These are phyloP conservation scores for Urocyon cinereoargenteus DNA, from an alignment of 2,797 vertebrate species.

Conservation along the genomic window DNA sequence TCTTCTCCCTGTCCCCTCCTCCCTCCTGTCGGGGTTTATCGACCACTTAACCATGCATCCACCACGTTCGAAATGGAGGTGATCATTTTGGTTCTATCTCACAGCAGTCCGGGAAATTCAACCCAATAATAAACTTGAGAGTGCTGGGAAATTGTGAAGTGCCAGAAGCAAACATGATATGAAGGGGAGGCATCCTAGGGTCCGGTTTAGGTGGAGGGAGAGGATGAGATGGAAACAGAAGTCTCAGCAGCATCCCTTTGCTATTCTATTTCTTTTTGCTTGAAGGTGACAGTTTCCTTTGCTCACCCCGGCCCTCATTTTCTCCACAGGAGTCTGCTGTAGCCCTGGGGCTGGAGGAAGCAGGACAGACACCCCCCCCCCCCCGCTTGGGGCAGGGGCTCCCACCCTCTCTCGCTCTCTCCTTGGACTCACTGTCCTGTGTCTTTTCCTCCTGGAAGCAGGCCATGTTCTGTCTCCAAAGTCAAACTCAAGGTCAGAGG, in stretches of 20 bases:
- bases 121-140: not conserved
- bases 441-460: not conserved
- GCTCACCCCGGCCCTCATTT: not conserved
- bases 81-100: not conserved
- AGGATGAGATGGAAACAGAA: not conserved
- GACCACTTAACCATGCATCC: not conserved
- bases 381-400: accelerated
- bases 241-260: not conserved
- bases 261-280: not conserved
- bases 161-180: not conserved
- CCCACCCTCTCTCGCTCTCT: not conserved
- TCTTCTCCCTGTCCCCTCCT: not conserved
- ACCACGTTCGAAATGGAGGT: not conserved
- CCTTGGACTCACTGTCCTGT: not conserved
- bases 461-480: not conserved
- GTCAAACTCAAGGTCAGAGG: not conserved
- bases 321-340: not conserved
- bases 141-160: not conserved
- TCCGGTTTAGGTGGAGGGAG: not conserved
- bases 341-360: too few species aligned
- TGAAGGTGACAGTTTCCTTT: not conserved
- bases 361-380: not conserved
- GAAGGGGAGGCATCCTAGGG: not conserved
- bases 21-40: not conserved
- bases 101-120: not conserved